Conservation (phyloP, 2,113 vertebrate species). For the Eubucco bourcierii region DNA sequence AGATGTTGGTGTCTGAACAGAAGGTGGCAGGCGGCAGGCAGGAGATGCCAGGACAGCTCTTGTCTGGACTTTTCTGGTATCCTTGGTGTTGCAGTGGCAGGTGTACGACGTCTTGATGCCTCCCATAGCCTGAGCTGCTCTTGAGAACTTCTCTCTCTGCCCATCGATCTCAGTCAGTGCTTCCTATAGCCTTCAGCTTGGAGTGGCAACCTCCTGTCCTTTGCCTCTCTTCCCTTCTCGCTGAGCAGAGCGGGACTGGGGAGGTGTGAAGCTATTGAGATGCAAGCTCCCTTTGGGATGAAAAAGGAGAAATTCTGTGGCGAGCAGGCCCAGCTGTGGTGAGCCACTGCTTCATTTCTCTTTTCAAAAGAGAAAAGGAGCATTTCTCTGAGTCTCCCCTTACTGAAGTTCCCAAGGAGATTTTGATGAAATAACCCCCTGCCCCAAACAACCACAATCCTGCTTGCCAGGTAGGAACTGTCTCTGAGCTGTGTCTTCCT, state of each 20-base stretch:
- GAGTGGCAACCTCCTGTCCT: neutral
- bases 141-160: neutral
- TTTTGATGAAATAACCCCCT: neutral
- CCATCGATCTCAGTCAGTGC: neutral
- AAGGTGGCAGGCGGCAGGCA: neutral
- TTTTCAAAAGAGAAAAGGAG: constrained; percentile 4
- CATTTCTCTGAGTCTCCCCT: neutral
- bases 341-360: constrained; percentile 1
- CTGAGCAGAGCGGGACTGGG: neutral
- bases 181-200: constrained; percentile 14
- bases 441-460: neutral
- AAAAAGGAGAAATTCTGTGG: neutral
- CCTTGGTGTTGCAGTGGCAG: neutral
- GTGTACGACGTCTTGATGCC: neutral
- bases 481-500: constrained; percentile 65
- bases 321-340: neutral
- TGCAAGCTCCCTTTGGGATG: neutral
- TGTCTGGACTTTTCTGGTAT: neutral
- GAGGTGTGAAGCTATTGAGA: constrained; percentile 11
- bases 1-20: neutral
- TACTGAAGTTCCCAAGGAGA: constrained; percentile 18
- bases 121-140: neutral
- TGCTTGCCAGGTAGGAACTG: constrained; percentile 45
- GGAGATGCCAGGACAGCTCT: neutral
- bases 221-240: neutral